Evolutionary conservation across 2,797 vertebrate species (phyloP).

Genomic region (Rhabdophis nuchalis): DNA sequence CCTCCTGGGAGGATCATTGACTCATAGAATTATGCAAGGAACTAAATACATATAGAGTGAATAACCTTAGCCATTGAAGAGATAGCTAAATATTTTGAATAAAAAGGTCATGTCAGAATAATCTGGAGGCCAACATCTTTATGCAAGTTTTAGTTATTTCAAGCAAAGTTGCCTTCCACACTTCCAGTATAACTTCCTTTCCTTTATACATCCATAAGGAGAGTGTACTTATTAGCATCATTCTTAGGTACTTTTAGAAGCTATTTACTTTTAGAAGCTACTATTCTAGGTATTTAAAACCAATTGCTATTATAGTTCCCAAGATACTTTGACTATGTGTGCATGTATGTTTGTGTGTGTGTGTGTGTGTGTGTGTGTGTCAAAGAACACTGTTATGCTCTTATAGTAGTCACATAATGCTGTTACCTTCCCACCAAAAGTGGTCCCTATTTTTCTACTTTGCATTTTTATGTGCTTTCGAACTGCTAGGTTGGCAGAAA

Average conservation of each 20-base stretch:
- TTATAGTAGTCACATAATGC: no score
- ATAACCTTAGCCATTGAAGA: conserved; percentile 1
- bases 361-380: no score
- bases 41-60: conserved; percentile 43
- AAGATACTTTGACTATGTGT: not conserved
- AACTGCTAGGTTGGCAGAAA: no score
- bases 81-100: not conserved
- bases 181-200: not conserved
- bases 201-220: not conserved
- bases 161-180: not conserved
- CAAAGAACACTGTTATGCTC: no score
- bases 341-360: no score
- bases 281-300: not conserved
- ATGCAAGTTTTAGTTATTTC: not conserved
- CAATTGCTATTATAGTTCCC: not conserved
- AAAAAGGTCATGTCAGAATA: conserved; percentile 4
- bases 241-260: not conserved
- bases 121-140: not conserved
- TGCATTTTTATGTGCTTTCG: no score
- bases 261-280: not conserved
- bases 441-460: no score
- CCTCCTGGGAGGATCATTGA: conserved; percentile 38
- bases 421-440: no score
- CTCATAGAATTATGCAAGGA: conserved; percentile 39
- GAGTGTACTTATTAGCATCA: not conserved